A percentile compares a stretch with the other conserved stretches of the same genome.
Evolutionary conservation across 2,888 invertebrate genomes (phyloP).

Genomic region (Pyrrhia umbra): DNA sequence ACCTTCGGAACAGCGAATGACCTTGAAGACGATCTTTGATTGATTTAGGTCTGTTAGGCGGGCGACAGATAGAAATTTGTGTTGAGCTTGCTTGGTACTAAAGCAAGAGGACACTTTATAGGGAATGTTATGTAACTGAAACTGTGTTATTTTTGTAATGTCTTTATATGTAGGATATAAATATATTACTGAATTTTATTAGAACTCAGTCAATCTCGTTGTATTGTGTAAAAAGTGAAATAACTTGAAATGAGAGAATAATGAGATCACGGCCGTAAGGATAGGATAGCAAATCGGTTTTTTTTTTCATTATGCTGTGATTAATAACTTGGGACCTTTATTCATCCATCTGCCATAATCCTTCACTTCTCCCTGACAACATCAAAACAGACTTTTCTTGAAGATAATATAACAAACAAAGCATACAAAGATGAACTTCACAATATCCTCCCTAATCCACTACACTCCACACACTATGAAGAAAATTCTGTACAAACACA

Average conservation of each 20-base stretch:
- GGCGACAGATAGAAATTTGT: constrained; percentile 49
- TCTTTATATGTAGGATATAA: background rate
- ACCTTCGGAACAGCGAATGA: constrained; percentile 24
- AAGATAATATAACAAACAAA: constrained; percentile 13
- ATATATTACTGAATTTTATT: background rate
- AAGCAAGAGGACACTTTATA: constrained; percentile 8
- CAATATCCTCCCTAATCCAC: constrained; percentile 18
- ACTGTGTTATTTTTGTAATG: background rate
- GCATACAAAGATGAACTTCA: constrained; percentile 9
- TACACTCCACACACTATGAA: constrained; percentile 16
- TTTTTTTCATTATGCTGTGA: too few relatives aligned
- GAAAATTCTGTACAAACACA: constrained; percentile 14
- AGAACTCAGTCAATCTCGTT: background rate
- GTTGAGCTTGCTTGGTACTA: constrained; percentile 22
- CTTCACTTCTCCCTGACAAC: background rate
- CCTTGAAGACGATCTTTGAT: constrained; percentile 56
- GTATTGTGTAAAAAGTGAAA: background rate
- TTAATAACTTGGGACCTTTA: background rate
- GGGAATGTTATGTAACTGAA: constrained; percentile 10
- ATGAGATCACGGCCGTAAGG: background rate
- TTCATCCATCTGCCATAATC: background rate
- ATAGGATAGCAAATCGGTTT: background rate
- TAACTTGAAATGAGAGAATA: background rate
- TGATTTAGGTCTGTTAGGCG: constrained; percentile 50
- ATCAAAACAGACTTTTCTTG: background rate